A percentile compares a stretch with the other conserved stretches of the same genome.
These are phyloP conservation scores for Sylvia atricapilla DNA, from an alignment of 2,113 vertebrate genomes.

Conservation along the genomic window DNA sequence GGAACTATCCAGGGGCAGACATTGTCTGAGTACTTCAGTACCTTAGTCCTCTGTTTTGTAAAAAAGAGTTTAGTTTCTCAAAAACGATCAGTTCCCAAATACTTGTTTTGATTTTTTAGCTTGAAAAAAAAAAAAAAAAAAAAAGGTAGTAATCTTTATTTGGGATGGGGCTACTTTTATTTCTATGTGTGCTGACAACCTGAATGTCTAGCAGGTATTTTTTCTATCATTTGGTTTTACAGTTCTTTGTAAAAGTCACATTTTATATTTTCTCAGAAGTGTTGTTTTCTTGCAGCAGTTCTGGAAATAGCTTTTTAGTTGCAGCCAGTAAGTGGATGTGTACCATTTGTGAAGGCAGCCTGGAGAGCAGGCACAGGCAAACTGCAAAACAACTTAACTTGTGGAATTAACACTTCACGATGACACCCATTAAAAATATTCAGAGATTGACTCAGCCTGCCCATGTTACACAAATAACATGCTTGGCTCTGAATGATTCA, in stretches of 20 bases:
- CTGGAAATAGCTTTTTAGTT: constrained; percentile 9
- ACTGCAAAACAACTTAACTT: constrained; percentile 21
- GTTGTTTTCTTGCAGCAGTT: background rate
- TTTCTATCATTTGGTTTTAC: background rate
- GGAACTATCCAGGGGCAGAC: background rate
- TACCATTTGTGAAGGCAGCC: background rate
- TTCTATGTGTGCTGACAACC: background rate
- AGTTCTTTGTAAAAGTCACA: background rate
- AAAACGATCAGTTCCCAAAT: background rate
- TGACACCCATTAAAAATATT: constrained; percentile 55
- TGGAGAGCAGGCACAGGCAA: constrained; percentile 18
- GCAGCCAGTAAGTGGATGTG: background rate
- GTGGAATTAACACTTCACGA: constrained; percentile 23
- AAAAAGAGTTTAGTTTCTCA: background rate
- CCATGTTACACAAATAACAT: constrained; percentile 24
- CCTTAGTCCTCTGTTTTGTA: background rate
- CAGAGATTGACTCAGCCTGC: constrained; percentile 44
- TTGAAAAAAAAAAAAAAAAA: background rate
- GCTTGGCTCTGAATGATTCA: constrained; percentile 27
- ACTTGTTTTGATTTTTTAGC: background rate
- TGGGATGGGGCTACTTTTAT: background rate
- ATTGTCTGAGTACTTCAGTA: background rate
- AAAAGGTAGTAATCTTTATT: background rate
- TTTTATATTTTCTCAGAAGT: background rate
- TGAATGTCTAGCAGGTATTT: background rate